phyloP scores from a whole-genome alignment of 2,888 invertebrate species.

The Cheilosia variabilis region DNA sequence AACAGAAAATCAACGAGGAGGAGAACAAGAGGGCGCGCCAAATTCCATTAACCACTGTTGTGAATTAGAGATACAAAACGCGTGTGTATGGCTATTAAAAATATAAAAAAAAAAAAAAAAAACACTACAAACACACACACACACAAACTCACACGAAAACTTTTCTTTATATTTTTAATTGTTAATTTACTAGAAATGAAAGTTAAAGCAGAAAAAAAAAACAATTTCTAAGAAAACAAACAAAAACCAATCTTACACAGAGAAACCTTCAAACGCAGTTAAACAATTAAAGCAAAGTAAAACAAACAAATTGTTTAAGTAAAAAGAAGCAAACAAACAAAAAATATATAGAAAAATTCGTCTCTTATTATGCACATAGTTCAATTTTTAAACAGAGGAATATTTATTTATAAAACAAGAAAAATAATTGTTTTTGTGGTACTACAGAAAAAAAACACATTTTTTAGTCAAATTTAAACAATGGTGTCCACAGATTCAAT shows the following conservation, averaged over 20 bases:
- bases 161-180: slow-evolving; percentile 69
- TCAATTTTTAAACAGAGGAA: slow-evolving; percentile 59
- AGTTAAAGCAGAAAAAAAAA: slow-evolving; percentile 21
- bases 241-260: slow-evolving; percentile 51
- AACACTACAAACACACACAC: slow-evolving; percentile 37
- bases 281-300: slow-evolving; percentile 29
- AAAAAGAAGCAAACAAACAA: slow-evolving; percentile 27
- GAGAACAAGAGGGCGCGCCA: slow-evolving; percentile 97
- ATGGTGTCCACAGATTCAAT: slow-evolving; percentile 59
- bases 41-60: slow-evolving; percentile 87
- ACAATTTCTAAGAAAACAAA: slow-evolving; percentile 33
- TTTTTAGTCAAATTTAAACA: slow-evolving; percentile 57
- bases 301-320: slow-evolving; percentile 49
- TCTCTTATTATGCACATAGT: slow-evolving; percentile 71
- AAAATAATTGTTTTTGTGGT: slow-evolving; percentile 61
- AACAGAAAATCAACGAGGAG: slow-evolving; percentile 98
- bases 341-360: slow-evolving; percentile 59
- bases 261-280: slow-evolving; percentile 61
- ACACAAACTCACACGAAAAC: slow-evolving; percentile 59
- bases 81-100: slow-evolving; percentile 68
- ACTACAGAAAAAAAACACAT: slow-evolving; percentile 19
- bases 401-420: slow-evolving; percentile 56
- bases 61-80: slow-evolving; percentile 80
- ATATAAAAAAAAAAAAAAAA: slow-evolving; percentile 45
- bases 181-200: slow-evolving; percentile 59